A percentile compares a stretch with the other conserved stretches of the same genome.
Evolutionary conservation across 2,888 invertebrate genomes (phyloP).

Genomic region (Fragum sueziense): DNA sequence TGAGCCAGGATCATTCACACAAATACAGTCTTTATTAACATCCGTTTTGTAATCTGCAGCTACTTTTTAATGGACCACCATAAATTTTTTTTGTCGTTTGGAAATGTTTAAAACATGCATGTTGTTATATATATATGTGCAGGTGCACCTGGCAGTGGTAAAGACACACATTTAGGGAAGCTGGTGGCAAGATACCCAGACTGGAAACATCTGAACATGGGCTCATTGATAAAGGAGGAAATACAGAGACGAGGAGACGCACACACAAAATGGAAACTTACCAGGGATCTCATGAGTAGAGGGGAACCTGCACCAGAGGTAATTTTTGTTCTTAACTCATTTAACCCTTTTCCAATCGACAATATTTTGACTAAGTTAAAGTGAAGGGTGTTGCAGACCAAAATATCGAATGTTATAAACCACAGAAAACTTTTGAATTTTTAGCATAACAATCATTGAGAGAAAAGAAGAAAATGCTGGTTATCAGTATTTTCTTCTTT

Average conservation of each 20-base stretch:
- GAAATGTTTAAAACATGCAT: too few relatives aligned
- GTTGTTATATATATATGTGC: conserved; percentile 11
- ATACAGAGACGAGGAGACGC: conserved; percentile 75
- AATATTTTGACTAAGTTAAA: neutral
- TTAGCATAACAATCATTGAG: neutral
- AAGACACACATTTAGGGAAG: conserved; percentile 95
- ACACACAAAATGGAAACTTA: conserved; percentile 75
- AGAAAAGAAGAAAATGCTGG: too few relatives aligned
- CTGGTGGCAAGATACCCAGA: conserved; percentile 86
- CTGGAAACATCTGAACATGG: conserved; percentile 80
- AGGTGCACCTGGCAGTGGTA: conserved; percentile 94
- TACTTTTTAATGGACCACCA: too few relatives aligned
- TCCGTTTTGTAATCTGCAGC: too few relatives aligned
- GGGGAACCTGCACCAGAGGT: conserved; percentile 81
- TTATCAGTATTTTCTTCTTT: neutral
- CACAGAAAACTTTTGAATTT: neutral
- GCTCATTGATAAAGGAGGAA: conserved; percentile 79
- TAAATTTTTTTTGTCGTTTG: too few relatives aligned
- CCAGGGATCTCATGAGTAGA: conserved; percentile 70
- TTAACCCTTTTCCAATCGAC: neutral
- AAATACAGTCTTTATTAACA: too few relatives aligned
- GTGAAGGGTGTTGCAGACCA: neutral
- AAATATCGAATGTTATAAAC: neutral
- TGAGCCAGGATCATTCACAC: too few relatives aligned
- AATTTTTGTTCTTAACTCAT: neutral